A percentile compares a stretch with the other conserved stretches of the same genome.
phyloP scores from a whole-genome alignment of 2,888 invertebrate species.

The Dusona sp. region DNA sequence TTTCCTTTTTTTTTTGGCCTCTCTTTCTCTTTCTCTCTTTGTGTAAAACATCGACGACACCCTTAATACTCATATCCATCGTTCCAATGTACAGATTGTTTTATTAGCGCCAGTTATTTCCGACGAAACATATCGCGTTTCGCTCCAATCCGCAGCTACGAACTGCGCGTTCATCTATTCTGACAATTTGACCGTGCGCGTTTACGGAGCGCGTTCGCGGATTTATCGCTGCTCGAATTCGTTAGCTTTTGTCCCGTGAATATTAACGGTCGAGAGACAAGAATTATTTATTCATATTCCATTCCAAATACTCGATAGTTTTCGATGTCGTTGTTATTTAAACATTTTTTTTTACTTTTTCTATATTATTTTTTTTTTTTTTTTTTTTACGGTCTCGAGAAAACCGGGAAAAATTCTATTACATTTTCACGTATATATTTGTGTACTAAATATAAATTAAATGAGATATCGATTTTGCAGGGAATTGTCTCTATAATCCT shows the following conservation, averaged over 20 bases:
- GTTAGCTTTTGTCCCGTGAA: not conserved
- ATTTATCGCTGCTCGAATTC: not conserved
- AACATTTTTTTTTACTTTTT: not conserved
- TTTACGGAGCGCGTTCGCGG: not conserved
- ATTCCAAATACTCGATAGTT: not conserved
- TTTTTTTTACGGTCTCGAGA: no score
- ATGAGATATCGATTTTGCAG: slow-evolving; percentile 30
- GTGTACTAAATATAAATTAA: not conserved
- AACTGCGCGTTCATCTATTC: not conserved
- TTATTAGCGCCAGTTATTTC: not conserved
- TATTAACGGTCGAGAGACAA: not conserved
- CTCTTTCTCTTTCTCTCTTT: not conserved
- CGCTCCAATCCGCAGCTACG: not conserved
- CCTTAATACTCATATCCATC: slow-evolving; percentile 52
- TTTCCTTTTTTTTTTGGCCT: not conserved
- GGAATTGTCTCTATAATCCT: slow-evolving; percentile 25
- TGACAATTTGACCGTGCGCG: not conserved
- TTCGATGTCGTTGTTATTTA: not conserved
- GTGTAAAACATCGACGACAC: slow-evolving; percentile 47
- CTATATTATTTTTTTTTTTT: no score
- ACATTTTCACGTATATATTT: not conserved
- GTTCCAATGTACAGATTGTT: slow-evolving; percentile 40
- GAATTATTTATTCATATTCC: not conserved
- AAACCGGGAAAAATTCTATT: not conserved
- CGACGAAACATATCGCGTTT: not conserved